A percentile compares a stretch with the other conserved stretches of the same genome.
Evolutionary conservation across 2,888 invertebrate species (phyloP).

Genomic region (Eupithecia vulgata): DNA sequence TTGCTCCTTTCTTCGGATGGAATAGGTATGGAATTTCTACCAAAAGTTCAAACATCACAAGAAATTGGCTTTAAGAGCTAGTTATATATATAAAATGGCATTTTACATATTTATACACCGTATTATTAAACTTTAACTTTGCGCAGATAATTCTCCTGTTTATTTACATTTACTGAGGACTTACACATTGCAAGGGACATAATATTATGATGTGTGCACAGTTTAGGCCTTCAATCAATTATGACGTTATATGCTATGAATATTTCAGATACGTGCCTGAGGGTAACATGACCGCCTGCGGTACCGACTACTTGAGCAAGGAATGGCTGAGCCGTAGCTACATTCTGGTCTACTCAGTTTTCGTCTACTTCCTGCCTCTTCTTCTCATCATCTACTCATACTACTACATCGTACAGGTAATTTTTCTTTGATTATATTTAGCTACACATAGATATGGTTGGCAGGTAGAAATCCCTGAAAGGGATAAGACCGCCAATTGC

Average conservation of each 20-base stretch:
- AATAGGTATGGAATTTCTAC: constrained; percentile 82
- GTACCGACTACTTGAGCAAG: constrained; percentile 92
- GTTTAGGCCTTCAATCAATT: too few species aligned
- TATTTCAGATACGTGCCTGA: constrained; percentile 92
- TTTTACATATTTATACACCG: background rate
- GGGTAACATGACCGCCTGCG: constrained; percentile 97
- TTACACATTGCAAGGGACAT: background rate
- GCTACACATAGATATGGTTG: too few species aligned
- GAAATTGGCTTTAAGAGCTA: background rate
- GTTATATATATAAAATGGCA: background rate
- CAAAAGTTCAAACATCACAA: background rate
- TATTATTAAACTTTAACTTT: background rate
- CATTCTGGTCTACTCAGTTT: constrained; percentile 89
- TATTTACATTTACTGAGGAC: background rate
- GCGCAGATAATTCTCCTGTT: background rate
- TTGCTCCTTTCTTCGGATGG: constrained; percentile 95
- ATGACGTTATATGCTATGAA: background rate
- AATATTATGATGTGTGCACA: too few species aligned
- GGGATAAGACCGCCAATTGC: too few species aligned
- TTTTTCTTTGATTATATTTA: background rate
- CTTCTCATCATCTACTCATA: constrained; percentile 93
- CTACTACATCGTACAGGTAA: constrained; percentile 92
- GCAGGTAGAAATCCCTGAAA: too few species aligned
- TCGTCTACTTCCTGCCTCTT: constrained; percentile 91
- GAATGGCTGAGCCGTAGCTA: constrained; percentile 91